These are phyloP conservation scores for Dinoponera quadriceps DNA, from an alignment of 1,140 invertebrate species.

Conservation along the genomic window DNA sequence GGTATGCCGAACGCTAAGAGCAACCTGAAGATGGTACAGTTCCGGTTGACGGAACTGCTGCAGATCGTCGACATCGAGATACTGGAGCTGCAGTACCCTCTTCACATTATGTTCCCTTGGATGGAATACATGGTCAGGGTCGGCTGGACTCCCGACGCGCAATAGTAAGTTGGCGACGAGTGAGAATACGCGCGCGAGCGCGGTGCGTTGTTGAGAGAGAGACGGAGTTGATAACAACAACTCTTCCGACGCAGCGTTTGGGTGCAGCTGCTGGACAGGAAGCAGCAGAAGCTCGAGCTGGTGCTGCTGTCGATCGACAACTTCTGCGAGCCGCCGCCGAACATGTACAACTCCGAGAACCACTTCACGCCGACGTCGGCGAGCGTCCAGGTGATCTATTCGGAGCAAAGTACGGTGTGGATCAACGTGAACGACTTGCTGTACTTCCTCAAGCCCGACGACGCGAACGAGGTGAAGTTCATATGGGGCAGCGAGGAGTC, in stretches of 20 bases:
- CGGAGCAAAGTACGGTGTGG: constrained; percentile 92
- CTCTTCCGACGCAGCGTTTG: constrained; percentile 90
- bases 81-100: constrained; percentile 90
- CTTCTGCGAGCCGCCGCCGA: constrained; percentile 89
- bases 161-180: constrained; percentile 89
- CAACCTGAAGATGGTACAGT: constrained; percentile 94
- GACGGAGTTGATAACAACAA: neutral
- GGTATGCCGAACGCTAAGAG: constrained; percentile 96
- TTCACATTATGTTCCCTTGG: constrained; percentile 94
- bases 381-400: constrained; percentile 89
- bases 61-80: constrained; percentile 89
- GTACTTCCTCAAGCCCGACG: constrained; percentile 91
- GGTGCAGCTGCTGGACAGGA: constrained; percentile 94
- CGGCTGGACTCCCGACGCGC: constrained; percentile 96
- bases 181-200: neutral
- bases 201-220: neutral
- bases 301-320: constrained; percentile 90
- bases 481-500: constrained; percentile 97
- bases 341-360: constrained; percentile 86
- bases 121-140: constrained; percentile 97
- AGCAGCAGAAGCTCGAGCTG: constrained; percentile 93
- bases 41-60: constrained; percentile 89
- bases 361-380: constrained; percentile 85
- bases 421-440: constrained; percentile 96
- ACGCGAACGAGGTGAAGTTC: constrained; percentile 88